Evolutionary conservation across 2,797 vertebrate species (phyloP), one percentile per base, ranked within the genome.

Genomic region (Mormyrops attenuatus): DNA sequence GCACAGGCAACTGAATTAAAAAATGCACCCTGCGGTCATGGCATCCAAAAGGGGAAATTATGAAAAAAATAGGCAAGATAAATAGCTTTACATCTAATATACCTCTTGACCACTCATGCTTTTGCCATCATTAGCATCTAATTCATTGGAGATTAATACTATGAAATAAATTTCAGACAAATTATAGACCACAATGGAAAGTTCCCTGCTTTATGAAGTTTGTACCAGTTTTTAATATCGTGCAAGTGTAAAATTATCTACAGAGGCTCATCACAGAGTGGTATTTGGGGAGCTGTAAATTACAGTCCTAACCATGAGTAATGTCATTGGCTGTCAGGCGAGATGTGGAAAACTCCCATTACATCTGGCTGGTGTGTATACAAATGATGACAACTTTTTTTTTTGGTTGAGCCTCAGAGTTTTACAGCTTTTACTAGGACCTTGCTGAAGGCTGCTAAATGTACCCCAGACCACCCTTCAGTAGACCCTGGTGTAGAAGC

Each of bases 91-190:
- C 30, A 52, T 34, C 85, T 87, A 52, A 52, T 82, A 82, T 5
- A 82, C 69, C 47, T 52, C 30, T 87, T 88, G 85, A 77, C 44
- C 91, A 82, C 41, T 73, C 69, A 17, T 47, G 77, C 77, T 7
- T 82, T 47, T 47, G 41, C 77, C 30, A 82, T 82, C 41, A 47
- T 41, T 47, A 82, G 77, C 44, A 82, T 22, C 41, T 44, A 82
- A 82, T 82, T 44, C 41, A 82, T 47, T 8, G 38, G 77, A 47
- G 41, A 82, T 6, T 82, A 82, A 82, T 44, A 82, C 77, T 44
- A 82, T 44, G 20, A 9, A 82, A n/a, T 82, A 41, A 47, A 47
- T 82, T 82, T 47, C 11, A 47, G 38, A 82, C 77, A n/a, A 20
- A 82, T 82, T 47, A 82, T 82, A 47, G 38, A 82, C 17, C 15